phyloP scores from a whole-genome alignment of 2,888 invertebrate genomes.

The Andrena dorsata region DNA sequence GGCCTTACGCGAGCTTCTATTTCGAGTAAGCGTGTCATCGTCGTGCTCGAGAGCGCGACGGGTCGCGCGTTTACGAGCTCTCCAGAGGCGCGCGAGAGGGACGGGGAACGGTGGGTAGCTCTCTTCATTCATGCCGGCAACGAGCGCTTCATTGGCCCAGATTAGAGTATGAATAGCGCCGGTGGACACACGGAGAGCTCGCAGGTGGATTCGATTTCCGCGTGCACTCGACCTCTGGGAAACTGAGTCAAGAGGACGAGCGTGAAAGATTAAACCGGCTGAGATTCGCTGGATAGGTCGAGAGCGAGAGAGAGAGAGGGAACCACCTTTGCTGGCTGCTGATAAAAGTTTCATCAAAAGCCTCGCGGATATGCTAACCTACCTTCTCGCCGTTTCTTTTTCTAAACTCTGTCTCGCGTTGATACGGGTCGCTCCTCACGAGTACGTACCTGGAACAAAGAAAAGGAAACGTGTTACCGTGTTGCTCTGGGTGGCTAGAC shows the following conservation, averaged over 20 bases:
- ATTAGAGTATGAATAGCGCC: slow-evolving; percentile 77
- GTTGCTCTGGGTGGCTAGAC: background rate
- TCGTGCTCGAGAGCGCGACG: slow-evolving; percentile 24
- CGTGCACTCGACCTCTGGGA: slow-evolving; percentile 48
- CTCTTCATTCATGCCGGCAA: slow-evolving; percentile 73
- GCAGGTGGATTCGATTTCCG: slow-evolving; percentile 70
- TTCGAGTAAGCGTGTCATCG: slow-evolving; percentile 72
- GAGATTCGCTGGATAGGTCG: slow-evolving; percentile 34
- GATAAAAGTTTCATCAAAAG: slow-evolving; percentile 52
- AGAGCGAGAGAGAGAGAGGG: slow-evolving; percentile 6
- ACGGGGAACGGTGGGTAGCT: slow-evolving; percentile 23
- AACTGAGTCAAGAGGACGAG: slow-evolving; percentile 61
- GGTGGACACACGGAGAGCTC: slow-evolving; percentile 59
- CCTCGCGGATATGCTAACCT: slow-evolving; percentile 45
- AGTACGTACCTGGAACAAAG: slow-evolving; percentile 52
- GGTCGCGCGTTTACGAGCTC: slow-evolving; percentile 53
- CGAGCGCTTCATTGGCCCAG: slow-evolving; percentile 77
- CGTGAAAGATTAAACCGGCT: slow-evolving; percentile 59
- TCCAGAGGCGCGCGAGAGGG: slow-evolving; percentile 11
- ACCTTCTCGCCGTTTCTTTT: slow-evolving; percentile 37
- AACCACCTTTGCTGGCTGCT: slow-evolving; percentile 7
- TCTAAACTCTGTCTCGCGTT: background rate
- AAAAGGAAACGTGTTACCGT: slow-evolving; percentile 16
- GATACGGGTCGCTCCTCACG: background rate
- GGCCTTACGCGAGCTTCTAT: slow-evolving; percentile 72